phyloP scores from a whole-genome alignment of 2,888 invertebrate species.

The Tetheella fluctuosa region DNA sequence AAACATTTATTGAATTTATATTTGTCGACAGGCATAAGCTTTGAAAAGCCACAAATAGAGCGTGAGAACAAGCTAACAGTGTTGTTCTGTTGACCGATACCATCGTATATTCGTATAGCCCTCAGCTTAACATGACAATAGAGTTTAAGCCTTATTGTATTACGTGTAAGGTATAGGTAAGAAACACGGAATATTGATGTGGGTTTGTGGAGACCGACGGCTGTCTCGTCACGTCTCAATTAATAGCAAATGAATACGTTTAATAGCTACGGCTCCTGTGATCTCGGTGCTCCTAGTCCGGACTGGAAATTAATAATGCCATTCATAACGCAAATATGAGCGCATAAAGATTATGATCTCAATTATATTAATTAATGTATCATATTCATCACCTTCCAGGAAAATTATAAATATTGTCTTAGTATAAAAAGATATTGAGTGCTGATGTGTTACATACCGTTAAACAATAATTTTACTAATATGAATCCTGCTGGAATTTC shows the following conservation, averaged over 20 bases:
- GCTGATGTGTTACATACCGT: too few relatives aligned
- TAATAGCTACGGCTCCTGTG: constrained; percentile 50
- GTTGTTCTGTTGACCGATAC: constrained; percentile 51
- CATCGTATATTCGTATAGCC: constrained; percentile 39
- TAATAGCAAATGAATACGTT: constrained; percentile 61
- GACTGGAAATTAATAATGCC: constrained; percentile 18
- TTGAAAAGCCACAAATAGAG: constrained; percentile 63
- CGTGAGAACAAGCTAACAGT: constrained; percentile 65
- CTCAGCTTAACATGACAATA: constrained; percentile 26
- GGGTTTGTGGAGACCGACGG: constrained; percentile 35
- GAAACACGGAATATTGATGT: constrained; percentile 24
- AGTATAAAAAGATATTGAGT: too few relatives aligned
- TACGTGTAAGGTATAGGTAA: constrained; percentile 34
- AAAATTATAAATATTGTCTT: neutral
- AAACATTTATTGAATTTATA: constrained; percentile 52
- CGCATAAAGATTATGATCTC: neutral
- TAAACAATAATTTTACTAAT: too few relatives aligned
- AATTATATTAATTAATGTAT: neutral
- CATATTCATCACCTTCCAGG: neutral
- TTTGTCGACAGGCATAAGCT: constrained; percentile 51
- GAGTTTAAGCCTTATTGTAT: constrained; percentile 43
- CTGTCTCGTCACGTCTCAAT: constrained; percentile 65
- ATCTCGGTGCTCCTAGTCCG: constrained; percentile 34
- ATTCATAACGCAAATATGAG: neutral
- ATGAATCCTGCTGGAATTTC: too few relatives aligned